Evolutionary conservation across 2,113 vertebrate species (phyloP).

Genomic region (Tyrannus savana): DNA sequence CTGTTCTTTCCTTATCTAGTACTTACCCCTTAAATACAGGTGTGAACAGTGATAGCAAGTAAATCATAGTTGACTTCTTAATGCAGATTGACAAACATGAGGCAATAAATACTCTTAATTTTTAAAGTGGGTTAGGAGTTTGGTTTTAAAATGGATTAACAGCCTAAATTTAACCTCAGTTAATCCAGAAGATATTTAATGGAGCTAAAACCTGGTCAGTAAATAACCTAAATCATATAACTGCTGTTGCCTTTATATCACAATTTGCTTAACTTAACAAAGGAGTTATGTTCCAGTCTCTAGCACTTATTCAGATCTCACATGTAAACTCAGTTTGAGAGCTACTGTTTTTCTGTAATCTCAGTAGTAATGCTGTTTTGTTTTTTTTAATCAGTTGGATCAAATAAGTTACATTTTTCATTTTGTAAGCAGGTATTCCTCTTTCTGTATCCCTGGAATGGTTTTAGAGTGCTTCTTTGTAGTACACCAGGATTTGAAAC

Average conservation of each 20-base stretch:
- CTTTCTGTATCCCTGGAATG: neutral
- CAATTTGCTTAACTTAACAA: neutral
- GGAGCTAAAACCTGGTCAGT: neutral
- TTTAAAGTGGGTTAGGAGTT: neutral
- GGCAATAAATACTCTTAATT: neutral
- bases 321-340: neutral
- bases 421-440: neutral
- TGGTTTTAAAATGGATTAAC: neutral
- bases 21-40: neutral
- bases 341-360: neutral
- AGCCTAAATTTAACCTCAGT: neutral
- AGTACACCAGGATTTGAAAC: neutral
- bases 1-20: neutral
- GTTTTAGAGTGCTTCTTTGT: neutral
- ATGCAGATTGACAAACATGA: neutral
- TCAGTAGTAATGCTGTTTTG: neutral
- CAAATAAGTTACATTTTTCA: neutral
- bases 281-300: neutral
- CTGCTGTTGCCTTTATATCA: neutral
- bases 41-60: neutral
- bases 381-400: neutral
- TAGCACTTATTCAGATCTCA: neutral
- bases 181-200: neutral
- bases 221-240: neutral
- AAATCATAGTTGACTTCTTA: neutral